Percentiles rank a stretch among this genome's conserved stretches.
These are phyloP conservation scores for Cygnus buccinator DNA, from an alignment of 2,113 vertebrate species.

Conservation along the genomic window DNA sequence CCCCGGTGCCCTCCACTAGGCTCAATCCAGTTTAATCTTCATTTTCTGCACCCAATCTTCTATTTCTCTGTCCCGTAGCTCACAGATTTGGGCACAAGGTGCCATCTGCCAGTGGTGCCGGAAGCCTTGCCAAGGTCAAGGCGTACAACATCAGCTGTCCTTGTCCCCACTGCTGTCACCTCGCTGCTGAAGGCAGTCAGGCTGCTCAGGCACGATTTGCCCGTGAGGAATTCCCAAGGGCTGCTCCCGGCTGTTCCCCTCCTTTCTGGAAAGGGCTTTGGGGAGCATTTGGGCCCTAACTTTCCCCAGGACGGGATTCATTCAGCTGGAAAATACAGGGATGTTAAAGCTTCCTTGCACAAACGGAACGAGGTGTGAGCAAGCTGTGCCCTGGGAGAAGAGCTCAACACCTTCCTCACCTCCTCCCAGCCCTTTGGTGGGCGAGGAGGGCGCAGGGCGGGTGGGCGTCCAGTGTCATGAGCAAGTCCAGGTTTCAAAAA, in stretches of 20 bases:
- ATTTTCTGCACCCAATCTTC: neutral
- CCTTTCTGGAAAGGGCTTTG: neutral
- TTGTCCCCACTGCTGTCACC: accelerated
- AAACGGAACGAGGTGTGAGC: accelerated
- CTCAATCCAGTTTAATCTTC: no score
- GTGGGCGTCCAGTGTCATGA: accelerated
- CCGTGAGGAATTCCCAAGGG: accelerated
- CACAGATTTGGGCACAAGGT: neutral
- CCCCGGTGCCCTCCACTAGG: neutral
- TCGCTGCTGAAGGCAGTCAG: neutral
- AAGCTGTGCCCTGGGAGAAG: neutral
- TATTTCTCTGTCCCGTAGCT: neutral
- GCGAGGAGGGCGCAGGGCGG: accelerated
- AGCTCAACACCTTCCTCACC: neutral
- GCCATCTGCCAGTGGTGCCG: accelerated
- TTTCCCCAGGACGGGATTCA: neutral
- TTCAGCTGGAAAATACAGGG: accelerated
- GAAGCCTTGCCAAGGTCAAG: neutral
- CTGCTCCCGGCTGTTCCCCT: neutral
- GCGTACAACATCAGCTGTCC: accelerated
- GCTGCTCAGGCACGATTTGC: neutral
- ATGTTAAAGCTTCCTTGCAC: neutral
- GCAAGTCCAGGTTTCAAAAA: accelerated
- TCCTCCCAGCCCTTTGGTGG: neutral
- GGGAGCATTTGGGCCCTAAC: neutral